These are phyloP conservation scores for Dipodomys stephensi DNA, from an alignment of 2,113 vertebrate species.

Conservation along the genomic window DNA sequence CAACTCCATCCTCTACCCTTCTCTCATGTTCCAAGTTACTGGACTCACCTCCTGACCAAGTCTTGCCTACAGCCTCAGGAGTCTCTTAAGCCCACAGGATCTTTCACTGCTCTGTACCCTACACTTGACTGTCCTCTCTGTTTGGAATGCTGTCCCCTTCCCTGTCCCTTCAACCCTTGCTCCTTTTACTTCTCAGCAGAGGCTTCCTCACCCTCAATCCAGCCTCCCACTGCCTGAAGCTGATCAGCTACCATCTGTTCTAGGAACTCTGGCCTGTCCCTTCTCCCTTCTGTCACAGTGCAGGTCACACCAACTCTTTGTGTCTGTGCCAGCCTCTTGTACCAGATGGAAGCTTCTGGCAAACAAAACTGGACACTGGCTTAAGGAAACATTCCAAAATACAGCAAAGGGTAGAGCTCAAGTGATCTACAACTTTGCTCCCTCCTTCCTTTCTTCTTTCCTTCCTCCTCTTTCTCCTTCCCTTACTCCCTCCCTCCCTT, in stretches of 20 bases:
- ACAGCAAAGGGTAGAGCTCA: not conserved
- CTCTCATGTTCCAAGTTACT: not conserved
- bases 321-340: not conserved
- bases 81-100: fast-evolving
- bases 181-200: not conserved
- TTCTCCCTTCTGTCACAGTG: not conserved
- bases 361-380: not conserved
- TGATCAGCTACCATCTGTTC: not conserved
- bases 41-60: not conserved
- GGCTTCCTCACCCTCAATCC: not conserved
- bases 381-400: not conserved
- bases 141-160: not conserved
- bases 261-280: not conserved
- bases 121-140: not conserved
- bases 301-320: not conserved
- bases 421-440: not conserved
- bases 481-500: not conserved
- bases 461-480: not conserved
- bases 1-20: too few relatives aligned
- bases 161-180: not conserved
- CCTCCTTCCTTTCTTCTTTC: not conserved
- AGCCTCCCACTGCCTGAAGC: not conserved
- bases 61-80: not conserved
- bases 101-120: not conserved
- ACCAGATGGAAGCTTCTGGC: constrained; percentile 36